Evolutionary conservation across 37 sponge, comb jelly and placozoan species (phyloP), one percentile per base, ranked within the genome.

Genomic region (Aphrocallistes beatrix): DNA sequence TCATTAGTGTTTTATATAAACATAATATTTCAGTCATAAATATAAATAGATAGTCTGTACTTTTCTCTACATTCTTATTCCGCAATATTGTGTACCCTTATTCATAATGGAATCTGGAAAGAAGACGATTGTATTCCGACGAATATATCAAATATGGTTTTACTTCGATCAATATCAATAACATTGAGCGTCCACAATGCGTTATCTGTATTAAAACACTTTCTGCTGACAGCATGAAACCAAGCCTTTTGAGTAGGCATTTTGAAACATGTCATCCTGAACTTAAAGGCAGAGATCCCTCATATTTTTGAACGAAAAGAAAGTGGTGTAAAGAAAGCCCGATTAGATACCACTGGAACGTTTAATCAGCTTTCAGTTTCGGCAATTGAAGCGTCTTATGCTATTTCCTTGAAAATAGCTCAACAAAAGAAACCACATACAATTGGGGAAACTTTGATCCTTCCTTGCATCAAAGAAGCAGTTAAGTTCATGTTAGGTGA

Each of bases 331-430:
- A 3, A 60, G 21, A 3, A 60, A 60, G 45, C 13, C 45, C 6
- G 75, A 6, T 60, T 60, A 60, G 75, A 60, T 60, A 60, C 75
- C 8, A 6, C 75, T 60, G 75, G 21, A 28, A 60, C 25, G 21
- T 60, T 19, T 60, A 60, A 60, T 3, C 75, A 60, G 21, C 75
- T 60, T 19, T 19, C 75, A 60, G 21, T 60, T 19, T 60, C 75
- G 3, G 75, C 75, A 25, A 60, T 60, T 60, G 75, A 60, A 60
- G 21, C 34, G 8, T 60, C 21, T 19, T 60, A 60, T 28, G 75
- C n/a, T 60, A 60, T 60, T 60, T 60, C 75, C 21, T 60, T 60
- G 75, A 60, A 60, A 60, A 60, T 60, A 19, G 75, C 75, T 19
- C 75, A 60, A 13, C 75, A 60, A 13, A 60, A 60, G 75, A 60